Conservation (phyloP, 2,113 vertebrate genomes). For the Xiphophorus hellerii region DNA sequence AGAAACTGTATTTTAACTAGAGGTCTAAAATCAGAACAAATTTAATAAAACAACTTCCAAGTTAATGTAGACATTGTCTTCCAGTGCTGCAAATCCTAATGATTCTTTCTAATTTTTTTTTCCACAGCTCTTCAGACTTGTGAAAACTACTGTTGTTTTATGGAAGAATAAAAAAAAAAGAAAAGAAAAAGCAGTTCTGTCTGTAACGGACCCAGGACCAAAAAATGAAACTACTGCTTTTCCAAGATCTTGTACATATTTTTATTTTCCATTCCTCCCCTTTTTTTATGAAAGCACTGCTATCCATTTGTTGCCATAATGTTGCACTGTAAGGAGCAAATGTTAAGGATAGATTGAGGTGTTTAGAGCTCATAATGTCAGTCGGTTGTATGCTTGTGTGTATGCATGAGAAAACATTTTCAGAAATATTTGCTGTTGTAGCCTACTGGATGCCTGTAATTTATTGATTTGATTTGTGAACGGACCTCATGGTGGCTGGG, state of each 20-base stretch:
- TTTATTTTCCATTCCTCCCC: slow-evolving; percentile 71
- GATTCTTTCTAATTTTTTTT: slow-evolving; percentile 20
- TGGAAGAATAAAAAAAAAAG: slow-evolving; percentile 57
- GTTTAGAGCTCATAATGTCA: slow-evolving; percentile 66
- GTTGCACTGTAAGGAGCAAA: slow-evolving; percentile 78
- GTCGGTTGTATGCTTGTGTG: slow-evolving; percentile 69
- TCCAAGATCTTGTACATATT: slow-evolving; percentile 73
- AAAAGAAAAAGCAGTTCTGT: slow-evolving; percentile 67
- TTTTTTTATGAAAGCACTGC: slow-evolving; percentile 77
- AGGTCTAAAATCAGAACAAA: neutral
- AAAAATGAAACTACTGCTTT: slow-evolving; percentile 76
- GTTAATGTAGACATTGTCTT: neutral
- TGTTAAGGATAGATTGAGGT: slow-evolving; percentile 65
- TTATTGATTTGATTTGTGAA: slow-evolving; percentile 77
- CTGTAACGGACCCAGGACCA: slow-evolving; percentile 71
- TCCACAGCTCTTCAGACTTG: slow-evolving; percentile 56
- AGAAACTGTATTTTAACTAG: neutral
- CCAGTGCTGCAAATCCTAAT: slow-evolving; percentile 26
- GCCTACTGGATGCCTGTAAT: slow-evolving; percentile 76
- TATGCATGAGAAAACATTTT: slow-evolving; percentile 63
- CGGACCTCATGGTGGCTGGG: slow-evolving; percentile 80
- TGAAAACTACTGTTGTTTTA: slow-evolving; percentile 70
- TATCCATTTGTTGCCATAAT: slow-evolving; percentile 78
- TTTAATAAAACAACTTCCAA: neutral
- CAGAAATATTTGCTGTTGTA: slow-evolving; percentile 63